Evolutionary conservation across 1,140 invertebrate genomes (phyloP).

Genomic region (Halictus rubicundus): DNA sequence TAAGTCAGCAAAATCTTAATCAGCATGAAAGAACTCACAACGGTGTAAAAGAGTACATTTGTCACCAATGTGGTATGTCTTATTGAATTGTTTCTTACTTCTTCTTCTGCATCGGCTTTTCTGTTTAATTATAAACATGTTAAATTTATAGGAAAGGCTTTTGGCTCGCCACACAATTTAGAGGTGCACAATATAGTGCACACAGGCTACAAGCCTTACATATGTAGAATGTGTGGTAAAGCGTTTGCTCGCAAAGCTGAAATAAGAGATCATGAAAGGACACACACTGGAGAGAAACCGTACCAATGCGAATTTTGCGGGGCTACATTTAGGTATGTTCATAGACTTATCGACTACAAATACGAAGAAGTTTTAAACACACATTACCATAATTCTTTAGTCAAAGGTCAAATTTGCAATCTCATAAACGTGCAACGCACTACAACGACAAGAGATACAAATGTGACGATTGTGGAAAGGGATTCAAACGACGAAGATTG

Average conservation of each 20-base stretch:
- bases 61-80: constrained; percentile 84
- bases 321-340: constrained; percentile 82
- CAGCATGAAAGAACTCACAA: constrained; percentile 88
- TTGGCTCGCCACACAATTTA: constrained; percentile 87
- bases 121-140: background rate
- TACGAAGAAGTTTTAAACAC: background rate
- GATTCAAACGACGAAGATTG: constrained; percentile 87
- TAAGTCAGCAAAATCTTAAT: constrained; percentile 87
- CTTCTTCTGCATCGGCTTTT: background rate
- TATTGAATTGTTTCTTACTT: constrained; percentile 3
- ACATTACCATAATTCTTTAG: constrained; percentile 68
- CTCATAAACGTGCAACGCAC: constrained; percentile 89
- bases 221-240: constrained; percentile 87
- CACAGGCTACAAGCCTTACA: constrained; percentile 86
- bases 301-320: constrained; percentile 91
- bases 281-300: constrained; percentile 93
- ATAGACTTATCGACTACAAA: background rate
- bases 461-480: constrained; percentile 86
- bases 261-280: constrained; percentile 89
- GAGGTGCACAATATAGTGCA: constrained; percentile 89
- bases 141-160: constrained; percentile 84
- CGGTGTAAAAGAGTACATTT: constrained; percentile 86
- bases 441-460: constrained; percentile 88
- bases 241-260: constrained; percentile 88
- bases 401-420: constrained; percentile 89